Evolutionary conservation across 1,140 invertebrate genomes (phyloP).

Genomic region (Helicoverpa zea): DNA sequence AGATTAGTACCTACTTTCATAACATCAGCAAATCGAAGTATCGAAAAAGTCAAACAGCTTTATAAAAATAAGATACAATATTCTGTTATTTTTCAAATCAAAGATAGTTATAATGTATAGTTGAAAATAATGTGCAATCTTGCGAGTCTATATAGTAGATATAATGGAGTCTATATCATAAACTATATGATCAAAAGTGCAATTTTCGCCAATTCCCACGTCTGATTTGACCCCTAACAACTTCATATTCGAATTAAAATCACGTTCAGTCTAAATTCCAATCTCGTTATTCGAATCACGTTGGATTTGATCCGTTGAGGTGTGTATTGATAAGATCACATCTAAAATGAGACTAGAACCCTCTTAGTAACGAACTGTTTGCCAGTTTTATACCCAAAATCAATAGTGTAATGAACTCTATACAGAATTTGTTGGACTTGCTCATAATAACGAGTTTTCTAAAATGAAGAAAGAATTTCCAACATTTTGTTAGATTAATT

Average conservation of each 20-base stretch:
- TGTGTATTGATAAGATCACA: not conserved
- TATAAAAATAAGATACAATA: too few relatives aligned
- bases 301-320: conserved; percentile 18
- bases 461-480: not conserved
- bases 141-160: too few relatives aligned
- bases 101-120: too few relatives aligned
- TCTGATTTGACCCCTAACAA: too few relatives aligned
- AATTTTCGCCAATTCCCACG: too few relatives aligned
- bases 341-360: not conserved
- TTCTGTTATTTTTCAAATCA: too few relatives aligned
- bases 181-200: too few relatives aligned
- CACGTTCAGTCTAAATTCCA: conserved; percentile 16
- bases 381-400: not conserved
- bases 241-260: not conserved
- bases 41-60: too few relatives aligned
- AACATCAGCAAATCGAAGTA: too few relatives aligned
- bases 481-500: not conserved
- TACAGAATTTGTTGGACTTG: not conserved
- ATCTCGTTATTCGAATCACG: not conserved
- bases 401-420: conserved; percentile 16
- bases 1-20: too few relatives aligned
- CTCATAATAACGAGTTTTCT: conserved; percentile 5
- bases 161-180: too few relatives aligned
- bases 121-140: too few relatives aligned
- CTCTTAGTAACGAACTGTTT: not conserved